Evolutionary conservation across 2,797 vertebrate genomes (phyloP).

Genomic region (Erithacus rubecula): DNA sequence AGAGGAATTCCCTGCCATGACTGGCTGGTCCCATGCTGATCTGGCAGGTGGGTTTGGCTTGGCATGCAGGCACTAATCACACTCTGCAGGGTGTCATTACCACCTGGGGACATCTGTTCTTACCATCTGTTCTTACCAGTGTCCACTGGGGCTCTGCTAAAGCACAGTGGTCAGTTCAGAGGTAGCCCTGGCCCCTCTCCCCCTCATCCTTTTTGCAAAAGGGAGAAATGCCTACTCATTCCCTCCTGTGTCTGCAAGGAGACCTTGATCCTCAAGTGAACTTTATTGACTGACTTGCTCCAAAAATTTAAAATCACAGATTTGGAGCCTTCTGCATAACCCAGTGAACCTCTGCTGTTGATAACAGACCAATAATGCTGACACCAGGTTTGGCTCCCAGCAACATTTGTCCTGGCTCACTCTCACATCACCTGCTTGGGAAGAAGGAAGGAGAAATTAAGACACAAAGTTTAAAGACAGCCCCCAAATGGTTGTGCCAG

Average conservation of each 20-base stretch:
- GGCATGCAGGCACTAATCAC: not conserved
- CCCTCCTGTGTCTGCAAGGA: not conserved
- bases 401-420: not conserved
- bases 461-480: not conserved
- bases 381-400: not conserved
- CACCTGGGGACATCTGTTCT: not conserved
- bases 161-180: not conserved
- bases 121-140: not conserved
- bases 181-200: not conserved
- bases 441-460: not conserved
- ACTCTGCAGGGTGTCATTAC: not conserved
- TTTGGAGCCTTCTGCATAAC: not conserved
- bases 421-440: not conserved
- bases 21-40: not conserved
- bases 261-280: not conserved
- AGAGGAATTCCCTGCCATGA: not conserved
- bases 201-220: not conserved
- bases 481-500: not conserved
- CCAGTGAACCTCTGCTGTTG: not conserved
- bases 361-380: not conserved
- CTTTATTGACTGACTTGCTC: not conserved
- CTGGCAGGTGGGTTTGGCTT: not conserved
- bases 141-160: not conserved
- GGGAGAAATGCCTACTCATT: not conserved
- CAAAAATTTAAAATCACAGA: not conserved